Percentiles rank a stretch among this genome's conserved stretches.
Evolutionary conservation across 2,888 invertebrate genomes (phyloP).

Genomic region (Melieria picta): DNA sequence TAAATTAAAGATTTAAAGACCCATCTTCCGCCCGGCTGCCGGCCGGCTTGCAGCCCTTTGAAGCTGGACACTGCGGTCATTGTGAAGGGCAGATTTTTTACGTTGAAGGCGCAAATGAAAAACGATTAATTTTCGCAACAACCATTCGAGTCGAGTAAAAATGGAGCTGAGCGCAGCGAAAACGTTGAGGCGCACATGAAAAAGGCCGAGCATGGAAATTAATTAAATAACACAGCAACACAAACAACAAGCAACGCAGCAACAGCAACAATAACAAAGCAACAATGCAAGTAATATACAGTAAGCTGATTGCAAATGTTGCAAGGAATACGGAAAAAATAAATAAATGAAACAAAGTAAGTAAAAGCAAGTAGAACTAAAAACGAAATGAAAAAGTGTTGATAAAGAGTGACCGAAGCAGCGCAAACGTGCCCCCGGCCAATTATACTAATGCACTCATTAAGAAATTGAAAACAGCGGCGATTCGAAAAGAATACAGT

Average conservation of each 20-base stretch:
- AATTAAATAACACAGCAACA: conserved; percentile 24
- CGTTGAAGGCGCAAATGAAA: conserved; percentile 35
- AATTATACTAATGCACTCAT: conserved; percentile 50
- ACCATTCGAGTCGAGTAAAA: not conserved
- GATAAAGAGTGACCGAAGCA: conserved; percentile 25
- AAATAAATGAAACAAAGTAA: conserved; percentile 4
- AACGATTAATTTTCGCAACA: conserved; percentile 44
- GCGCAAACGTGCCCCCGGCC: conserved; percentile 34
- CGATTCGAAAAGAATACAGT: conserved; percentile 27
- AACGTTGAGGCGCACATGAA: conserved; percentile 6
- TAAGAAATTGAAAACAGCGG: conserved; percentile 49
- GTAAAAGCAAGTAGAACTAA: conserved; percentile 13
- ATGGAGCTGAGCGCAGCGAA: conserved; percentile 16
- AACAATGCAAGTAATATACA: conserved; percentile 16
- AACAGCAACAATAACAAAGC: not conserved
- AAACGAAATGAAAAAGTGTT: conserved; percentile 3
- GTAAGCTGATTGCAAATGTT: conserved; percentile 8
- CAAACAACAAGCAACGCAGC: conserved; percentile 16
- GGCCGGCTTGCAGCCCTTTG: not conserved
- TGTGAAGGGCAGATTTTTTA: conserved; percentile 1
- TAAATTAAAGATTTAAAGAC: conserved; percentile 4
- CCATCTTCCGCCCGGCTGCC: not conserved
- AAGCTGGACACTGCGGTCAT: conserved; percentile 20
- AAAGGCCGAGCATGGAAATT: conserved; percentile 17
- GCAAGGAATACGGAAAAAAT: conserved; percentile 7